Evolutionary conservation across 1,140 invertebrate genomes (phyloP).

Genomic region (Glomeris maerens): DNA sequence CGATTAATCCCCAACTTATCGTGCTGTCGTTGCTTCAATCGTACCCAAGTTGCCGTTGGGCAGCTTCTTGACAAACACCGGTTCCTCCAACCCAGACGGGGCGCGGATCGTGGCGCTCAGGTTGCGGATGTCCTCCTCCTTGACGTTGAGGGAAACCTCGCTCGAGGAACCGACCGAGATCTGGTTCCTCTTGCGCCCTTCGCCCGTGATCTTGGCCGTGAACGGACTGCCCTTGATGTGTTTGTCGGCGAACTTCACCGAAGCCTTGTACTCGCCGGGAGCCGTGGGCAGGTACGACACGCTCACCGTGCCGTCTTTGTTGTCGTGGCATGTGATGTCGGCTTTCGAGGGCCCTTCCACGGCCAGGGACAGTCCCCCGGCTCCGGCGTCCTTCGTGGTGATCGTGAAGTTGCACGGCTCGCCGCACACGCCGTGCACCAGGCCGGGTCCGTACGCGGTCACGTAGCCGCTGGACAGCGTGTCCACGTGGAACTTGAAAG

Average conservation of each 20-base stretch:
- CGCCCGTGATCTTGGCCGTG: constrained; percentile 72
- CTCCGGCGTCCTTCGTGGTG: constrained; percentile 89
- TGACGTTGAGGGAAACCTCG: constrained; percentile 90
- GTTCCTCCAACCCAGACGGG: constrained; percentile 86
- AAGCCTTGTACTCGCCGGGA: constrained; percentile 88
- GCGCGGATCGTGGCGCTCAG: constrained; percentile 88
- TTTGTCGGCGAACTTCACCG: constrained; percentile 87
- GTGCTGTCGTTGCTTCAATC: constrained; percentile 1
- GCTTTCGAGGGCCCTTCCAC: constrained; percentile 96
- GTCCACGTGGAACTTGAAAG: constrained; percentile 96
- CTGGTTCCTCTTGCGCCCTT: constrained; percentile 87
- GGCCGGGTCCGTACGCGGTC: constrained; percentile 82
- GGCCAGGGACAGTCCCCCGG: constrained; percentile 78
- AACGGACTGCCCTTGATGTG: constrained; percentile 93
- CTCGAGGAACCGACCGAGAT: constrained; percentile 92
- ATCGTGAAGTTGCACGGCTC: constrained; percentile 92
- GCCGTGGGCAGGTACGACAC: constrained; percentile 87
- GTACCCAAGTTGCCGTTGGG: constrained; percentile 83
- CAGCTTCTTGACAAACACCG: constrained; percentile 86
- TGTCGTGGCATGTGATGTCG: constrained; percentile 83
- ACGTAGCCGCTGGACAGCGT: constrained; percentile 80
- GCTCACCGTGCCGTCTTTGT: constrained; percentile 88
- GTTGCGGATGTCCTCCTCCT: constrained; percentile 74
- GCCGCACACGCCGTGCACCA: constrained; percentile 73
- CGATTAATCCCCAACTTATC: not conserved